phyloP scores from a whole-genome alignment of 2,797 vertebrate species.

The Anolis apletophallus region DNA sequence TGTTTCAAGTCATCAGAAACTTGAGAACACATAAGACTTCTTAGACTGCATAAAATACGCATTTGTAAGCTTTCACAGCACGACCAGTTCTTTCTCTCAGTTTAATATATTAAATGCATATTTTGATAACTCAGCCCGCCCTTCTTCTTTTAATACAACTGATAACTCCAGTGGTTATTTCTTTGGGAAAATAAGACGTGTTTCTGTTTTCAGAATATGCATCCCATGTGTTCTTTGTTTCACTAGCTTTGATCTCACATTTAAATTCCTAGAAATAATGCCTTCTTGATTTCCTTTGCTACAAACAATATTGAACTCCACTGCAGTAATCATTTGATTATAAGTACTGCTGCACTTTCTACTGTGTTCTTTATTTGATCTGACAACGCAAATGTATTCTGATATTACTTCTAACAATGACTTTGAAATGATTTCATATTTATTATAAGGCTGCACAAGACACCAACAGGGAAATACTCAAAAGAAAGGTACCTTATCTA shows the following conservation, averaged over 20 bases:
- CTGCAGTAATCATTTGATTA: slow-evolving; percentile 51
- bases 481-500: slow-evolving; percentile 39
- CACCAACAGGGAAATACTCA: slow-evolving; percentile 35
- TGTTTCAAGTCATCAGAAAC: slow-evolving; percentile 17
- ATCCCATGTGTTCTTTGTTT: slow-evolving; percentile 43
- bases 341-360: slow-evolving; percentile 41
- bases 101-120: slow-evolving; percentile 21
- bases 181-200: slow-evolving; percentile 47
- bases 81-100: slow-evolving; percentile 8
- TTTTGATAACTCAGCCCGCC: not conserved
- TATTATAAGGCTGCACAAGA: slow-evolving; percentile 43
- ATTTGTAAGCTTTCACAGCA: slow-evolving; percentile 31
- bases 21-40: slow-evolving; percentile 23
- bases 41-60: slow-evolving; percentile 16
- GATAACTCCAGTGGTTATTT: slow-evolving; percentile 32
- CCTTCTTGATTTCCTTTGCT: slow-evolving; percentile 53
- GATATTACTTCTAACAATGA: slow-evolving; percentile 51
- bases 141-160: slow-evolving; percentile 28
- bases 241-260: slow-evolving; percentile 64
- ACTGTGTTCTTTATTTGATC: slow-evolving; percentile 60
- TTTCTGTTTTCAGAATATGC: slow-evolving; percentile 9
- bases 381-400: slow-evolving; percentile 58
- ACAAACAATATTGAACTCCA: slow-evolving; percentile 50
- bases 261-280: slow-evolving; percentile 55
- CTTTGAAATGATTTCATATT: slow-evolving; percentile 43